Evolutionary conservation across 2,888 invertebrate genomes (phyloP), one percentile per base, ranked within the genome.

Genomic region (Notodonta dromedarius): DNA sequence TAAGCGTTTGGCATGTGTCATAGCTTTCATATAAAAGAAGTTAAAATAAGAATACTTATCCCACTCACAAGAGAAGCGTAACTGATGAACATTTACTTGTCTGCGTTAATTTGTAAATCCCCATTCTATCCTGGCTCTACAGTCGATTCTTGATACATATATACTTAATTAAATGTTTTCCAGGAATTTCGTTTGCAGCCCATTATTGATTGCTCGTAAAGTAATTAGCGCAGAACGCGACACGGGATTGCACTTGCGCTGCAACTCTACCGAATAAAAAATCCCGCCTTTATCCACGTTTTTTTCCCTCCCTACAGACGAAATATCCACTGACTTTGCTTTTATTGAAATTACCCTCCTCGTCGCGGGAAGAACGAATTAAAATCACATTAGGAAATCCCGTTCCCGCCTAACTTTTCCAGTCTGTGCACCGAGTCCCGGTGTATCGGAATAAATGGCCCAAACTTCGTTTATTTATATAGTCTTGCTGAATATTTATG

Each of bases 311-410:
- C 69, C 73, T 69, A 65, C 73, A 71, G 73, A 79, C 78, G 80
- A 83, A 84, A 89, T 86, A 86, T 86, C 84, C 80, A 79, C 82
- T 76, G 85, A 85, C 83, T 88, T 86, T 80, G 84, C 84, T 88
- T 88, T 89, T 90, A 90, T 90, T 90, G 88, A 90, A 91, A 91
- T 89, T 89, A 87, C 88, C 88, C 87, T 86, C 86, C 86, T 85
- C 88, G 88, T 85, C 87, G 88, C 86, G 86, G 87, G 84, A 88
- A 90, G 88, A 90, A 86, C 87, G 89, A 93, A 93, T 93, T 93
- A 93, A 93, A 93, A 91, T 91, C 91, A 88, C 93, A 93, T 93
- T 93, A 93, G 91, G 91, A 89, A 92, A 92, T 93, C 89, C 91
- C 87, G 90, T 88, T 87, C 80, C 87, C 89, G 86, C 85, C 90